Evolutionary conservation across 1,140 invertebrate species (phyloP), one percentile per base, ranked within the genome.

Genomic region (Acyrthosiphon pisum): DNA sequence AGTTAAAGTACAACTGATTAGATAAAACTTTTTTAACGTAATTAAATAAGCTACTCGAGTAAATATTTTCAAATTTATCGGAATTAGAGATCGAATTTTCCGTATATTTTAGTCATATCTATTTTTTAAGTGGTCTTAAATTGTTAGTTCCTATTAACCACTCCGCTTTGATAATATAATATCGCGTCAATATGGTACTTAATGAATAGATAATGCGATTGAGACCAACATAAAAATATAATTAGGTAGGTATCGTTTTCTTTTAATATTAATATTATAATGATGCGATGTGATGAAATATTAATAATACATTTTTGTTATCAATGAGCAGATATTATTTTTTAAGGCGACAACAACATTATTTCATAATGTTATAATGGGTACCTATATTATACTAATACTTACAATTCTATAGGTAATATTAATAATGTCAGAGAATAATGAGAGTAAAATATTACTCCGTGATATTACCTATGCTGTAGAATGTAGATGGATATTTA

Each of bases 231-330:
- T n/a, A 76, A n/a, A n/a, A 18, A 76, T 76, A n/a, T 18, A 76
- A 76, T 76, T n/a, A 41, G 41, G 41, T 41, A 41, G 41, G 41
- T 41, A n/a, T 76, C 56, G 26, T 30, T 56, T 68, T 30, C 30
- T 68, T 68, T 68, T 14, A 68, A 68, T 37, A 4, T 41, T 41
- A 41, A 37, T 37, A 37, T 37, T 26, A n/a, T 87, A 48, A 46
- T 87, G 30, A 88, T 88, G 30, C 46, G 3, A 88, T 48, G 35
- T 88, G 30, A 48, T 35, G 86, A 88, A 88, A 88, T 88, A 53
- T 23, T 23, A 53, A 53, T 53, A 35, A 48, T 18, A 35, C 35
- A n/a, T 48, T 46, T 35, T 88, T 22, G 8, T 86, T 30, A 86
- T 88, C 20, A 35, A 22, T 9, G 2, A n/a, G 30, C 18, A 87